Base-by-base conservation (phyloP, 2,888 invertebrate genomes). In the Eurois occulta region DNA sequence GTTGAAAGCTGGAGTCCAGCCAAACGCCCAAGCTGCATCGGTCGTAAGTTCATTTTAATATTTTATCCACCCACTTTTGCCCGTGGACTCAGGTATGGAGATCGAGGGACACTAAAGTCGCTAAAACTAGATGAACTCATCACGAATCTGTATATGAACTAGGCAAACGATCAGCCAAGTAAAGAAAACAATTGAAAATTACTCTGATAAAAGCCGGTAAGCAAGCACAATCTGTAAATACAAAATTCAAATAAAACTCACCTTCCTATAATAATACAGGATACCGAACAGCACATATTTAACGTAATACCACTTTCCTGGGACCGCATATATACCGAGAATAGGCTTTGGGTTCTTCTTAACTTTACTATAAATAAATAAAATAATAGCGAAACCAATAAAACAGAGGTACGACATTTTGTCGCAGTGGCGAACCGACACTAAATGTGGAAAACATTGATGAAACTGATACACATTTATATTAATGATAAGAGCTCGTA, bases 251-350 rank as follows among this genome's bases (percentile, higher is more conserved):
- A 24, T 48, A 13, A 35, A 52, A 88, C 96, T 95, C 84, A 97
- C 96, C 95, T 97, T 97, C 90, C 97, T 94, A 79, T 97, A 92
- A 87, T 95, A 96, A 85, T 97, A 95, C 8, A 98, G 77, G 21
- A 95, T 85, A 8, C 96, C 95, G 86, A 98, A 97, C 24, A 96
- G 58, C 0, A 91, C 92, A 93, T 97, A 98, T 92, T 98, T 98
- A 48, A 98, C 72, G 81, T 96, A 96, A 91, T 97, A 98, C 97
- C 97, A 98, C 92, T 97, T 97, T 41, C 97, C 97, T 0, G 97
- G 97, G 79, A 97, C 97, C 1, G 95, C 93, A 89, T 98, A 98
- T 1, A 98, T 93, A 1, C 97, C 97, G 64, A 97, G 95, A 72
- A 97, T 97, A 11, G 97, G 97, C 67, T 96, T 93, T 0, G 95